Base-by-base conservation (phyloP, 2,113 vertebrate genomes). In the Proterorhinus semilunaris region DNA sequence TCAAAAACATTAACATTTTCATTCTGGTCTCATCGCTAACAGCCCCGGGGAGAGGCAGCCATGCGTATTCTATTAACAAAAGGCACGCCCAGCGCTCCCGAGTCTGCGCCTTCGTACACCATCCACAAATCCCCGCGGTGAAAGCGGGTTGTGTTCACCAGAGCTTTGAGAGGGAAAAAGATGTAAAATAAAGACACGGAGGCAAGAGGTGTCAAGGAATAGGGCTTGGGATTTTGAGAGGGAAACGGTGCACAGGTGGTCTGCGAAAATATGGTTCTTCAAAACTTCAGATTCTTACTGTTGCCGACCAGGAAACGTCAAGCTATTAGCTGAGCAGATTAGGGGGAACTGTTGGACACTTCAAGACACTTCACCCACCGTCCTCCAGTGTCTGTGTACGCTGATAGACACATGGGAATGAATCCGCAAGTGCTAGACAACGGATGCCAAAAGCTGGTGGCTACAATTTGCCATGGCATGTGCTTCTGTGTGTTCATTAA, bases 31-130 rank as follows among this genome's bases (percentile, higher is more conserved):
- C 83, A 85, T 86, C 78, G 74, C 81, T 67, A 76, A 85, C 80
- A 89, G 85, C 90, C 88, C 81, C 79, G 67, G 89, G 90, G 90
- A 88, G 85, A 88, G 69, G 62, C 79, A 82, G 71, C 83, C 87
- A 87, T 86, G 87, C 84, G 78, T 87, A 88, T 90, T 92, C 87
- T 87, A 91, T 91, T 91, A 91, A 91, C 87, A 91, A 85, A 90
- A 87, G 90, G 83, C 88, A 88, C 80, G 83, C 84, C 87, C 87
- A 81, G 65, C 78, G 83, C 85, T 82, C 84, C 83, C 77, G 78
- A 85, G 83, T 85, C 81, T 80, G 86, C 82, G 83, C 80, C 79
- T 36, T 89, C 78, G 79, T 73, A 89, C 81, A 86, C 27, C 83
- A 87, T 86, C 87, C 87, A 76, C 88, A 91, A 86, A 89, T 88